These are phyloP conservation scores for Cryptomyrus ogoouensis DNA, from an alignment of 2,113 vertebrate species.

Conservation along the genomic window DNA sequence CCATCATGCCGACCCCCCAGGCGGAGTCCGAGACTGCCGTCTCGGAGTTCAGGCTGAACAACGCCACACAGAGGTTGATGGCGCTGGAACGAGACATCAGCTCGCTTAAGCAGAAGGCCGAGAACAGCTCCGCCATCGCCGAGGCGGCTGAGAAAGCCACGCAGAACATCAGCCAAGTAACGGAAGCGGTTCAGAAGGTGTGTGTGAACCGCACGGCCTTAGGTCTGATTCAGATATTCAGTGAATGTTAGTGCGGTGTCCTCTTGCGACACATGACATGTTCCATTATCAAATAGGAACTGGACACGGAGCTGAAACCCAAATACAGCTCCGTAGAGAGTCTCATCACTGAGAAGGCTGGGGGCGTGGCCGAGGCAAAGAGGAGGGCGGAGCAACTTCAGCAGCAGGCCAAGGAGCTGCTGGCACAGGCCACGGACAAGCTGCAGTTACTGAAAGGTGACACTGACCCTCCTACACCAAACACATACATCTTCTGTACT, in stretches of 20 bases:
- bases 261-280: not conserved
- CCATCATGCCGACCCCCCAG: conserved; percentile 46
- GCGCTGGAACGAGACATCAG: conserved; percentile 73
- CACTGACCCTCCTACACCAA: not conserved
- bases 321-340: conserved; percentile 76
- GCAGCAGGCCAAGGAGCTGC: conserved; percentile 79
- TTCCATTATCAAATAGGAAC: conserved; percentile 52
- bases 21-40: conserved; percentile 80
- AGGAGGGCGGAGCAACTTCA: conserved; percentile 76
- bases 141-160: conserved; percentile 64
- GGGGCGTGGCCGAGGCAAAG: conserved; percentile 72
- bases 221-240: not conserved
- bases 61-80: conserved; percentile 74
- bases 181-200: conserved; percentile 75
- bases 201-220: not conserved
- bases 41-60: conserved; percentile 76
- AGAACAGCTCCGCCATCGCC: conserved; percentile 58
- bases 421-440: conserved; percentile 84
- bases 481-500: not conserved
- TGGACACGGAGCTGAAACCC: conserved; percentile 68
- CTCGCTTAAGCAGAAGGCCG: conserved; percentile 66
- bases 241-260: not conserved
- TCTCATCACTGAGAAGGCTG: conserved; percentile 72
- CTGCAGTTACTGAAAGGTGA: conserved; percentile 84
- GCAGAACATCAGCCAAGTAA: conserved; percentile 53